Evolutionary conservation across 2,113 vertebrate genomes (phyloP).

Genomic region (Raja brachyura): DNA sequence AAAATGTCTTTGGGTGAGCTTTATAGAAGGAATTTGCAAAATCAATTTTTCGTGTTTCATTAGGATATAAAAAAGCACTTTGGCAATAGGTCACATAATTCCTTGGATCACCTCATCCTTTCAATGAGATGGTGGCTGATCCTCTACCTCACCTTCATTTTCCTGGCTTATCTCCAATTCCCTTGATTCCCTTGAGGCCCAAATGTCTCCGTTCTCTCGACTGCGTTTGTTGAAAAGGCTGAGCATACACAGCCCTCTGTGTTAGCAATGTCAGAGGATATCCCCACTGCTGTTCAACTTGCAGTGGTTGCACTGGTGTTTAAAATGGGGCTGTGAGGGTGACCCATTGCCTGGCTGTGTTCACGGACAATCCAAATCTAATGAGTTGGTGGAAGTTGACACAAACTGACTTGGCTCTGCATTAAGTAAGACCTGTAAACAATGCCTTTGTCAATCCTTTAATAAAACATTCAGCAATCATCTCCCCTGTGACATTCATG

Average conservation of each 20-base stretch:
- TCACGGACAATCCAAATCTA: not conserved
- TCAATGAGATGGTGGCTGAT: not conserved
- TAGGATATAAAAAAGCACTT: too few species aligned
- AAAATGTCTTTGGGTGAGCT: not conserved
- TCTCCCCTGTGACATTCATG: not conserved
- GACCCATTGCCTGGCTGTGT: not conserved
- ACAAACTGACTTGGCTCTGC: not conserved
- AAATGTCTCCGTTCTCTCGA: not conserved
- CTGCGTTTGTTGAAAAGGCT: not conserved
- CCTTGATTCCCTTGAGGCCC: not conserved
- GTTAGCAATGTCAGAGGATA: not conserved
- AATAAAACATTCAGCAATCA: not conserved
- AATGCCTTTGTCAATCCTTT: not conserved
- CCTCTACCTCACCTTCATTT: not conserved
- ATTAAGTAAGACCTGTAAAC: not conserved
- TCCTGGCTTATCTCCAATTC: not conserved
- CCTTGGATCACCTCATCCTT: too few species aligned
- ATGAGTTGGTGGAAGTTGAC: conserved; percentile 2
- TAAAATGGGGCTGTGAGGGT: not conserved
- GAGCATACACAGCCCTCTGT: not conserved
- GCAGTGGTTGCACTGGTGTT: not conserved
- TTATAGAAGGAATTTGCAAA: not conserved
- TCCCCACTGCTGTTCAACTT: not conserved
- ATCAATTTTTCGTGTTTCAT: not conserved
- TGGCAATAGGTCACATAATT: too few species aligned